A percentile compares a stretch with the other conserved stretches of the same genome.
phyloP scores from a whole-genome alignment of 2,888 invertebrate species.

The Drosophila mercatorum region DNA sequence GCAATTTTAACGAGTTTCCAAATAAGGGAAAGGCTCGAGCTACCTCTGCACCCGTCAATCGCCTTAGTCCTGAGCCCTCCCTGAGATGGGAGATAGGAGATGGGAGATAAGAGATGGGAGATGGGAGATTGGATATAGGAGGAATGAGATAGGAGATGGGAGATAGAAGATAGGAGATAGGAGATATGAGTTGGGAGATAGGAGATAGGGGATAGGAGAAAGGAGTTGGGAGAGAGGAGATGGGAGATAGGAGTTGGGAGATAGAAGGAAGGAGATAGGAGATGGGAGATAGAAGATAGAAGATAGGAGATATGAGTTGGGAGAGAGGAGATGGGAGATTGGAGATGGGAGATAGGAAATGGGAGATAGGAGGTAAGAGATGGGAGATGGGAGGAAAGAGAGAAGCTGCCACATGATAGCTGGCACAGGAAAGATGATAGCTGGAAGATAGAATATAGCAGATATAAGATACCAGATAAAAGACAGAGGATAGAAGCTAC shows the following conservation, averaged over 20 bases:
- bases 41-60: too few relatives aligned
- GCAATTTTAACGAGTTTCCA: slow-evolving; percentile 58
- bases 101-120: too few relatives aligned
- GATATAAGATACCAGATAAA: not conserved
- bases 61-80: too few relatives aligned
- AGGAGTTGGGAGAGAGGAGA: too few relatives aligned
- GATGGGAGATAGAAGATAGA: not conserved
- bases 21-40: slow-evolving; percentile 27
- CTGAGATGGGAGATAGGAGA: too few relatives aligned
- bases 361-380: not conserved
- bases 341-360: not conserved
- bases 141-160: not conserved
- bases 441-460: not conserved
- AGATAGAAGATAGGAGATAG: not conserved
- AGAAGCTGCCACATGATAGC: too few relatives aligned
- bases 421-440: too few relatives aligned
- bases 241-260: too few relatives aligned
- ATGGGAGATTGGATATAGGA: not conserved
- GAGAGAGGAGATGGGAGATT: not conserved
- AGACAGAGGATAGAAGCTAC: not conserved
- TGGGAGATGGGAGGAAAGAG: not conserved
- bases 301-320: not conserved
- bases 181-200: too few relatives aligned
- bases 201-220: too few relatives aligned
- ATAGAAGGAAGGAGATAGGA: not conserved